Evolutionary conservation across 2,113 vertebrate genomes (phyloP).

Genomic region (Thunnus maccoyii): DNA sequence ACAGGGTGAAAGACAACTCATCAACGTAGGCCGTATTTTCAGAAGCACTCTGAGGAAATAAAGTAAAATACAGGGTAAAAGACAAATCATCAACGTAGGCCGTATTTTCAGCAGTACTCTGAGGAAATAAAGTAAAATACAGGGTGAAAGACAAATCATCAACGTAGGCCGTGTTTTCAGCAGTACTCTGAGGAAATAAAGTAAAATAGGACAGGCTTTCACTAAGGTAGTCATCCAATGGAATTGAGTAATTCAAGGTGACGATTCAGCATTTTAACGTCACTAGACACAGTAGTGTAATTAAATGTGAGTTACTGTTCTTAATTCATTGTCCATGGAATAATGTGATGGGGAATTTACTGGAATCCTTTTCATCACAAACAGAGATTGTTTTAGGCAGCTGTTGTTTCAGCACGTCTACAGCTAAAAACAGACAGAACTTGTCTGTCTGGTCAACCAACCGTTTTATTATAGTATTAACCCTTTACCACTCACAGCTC

Average conservation of each 20-base stretch:
- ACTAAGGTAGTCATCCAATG: neutral
- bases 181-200: constrained; percentile 62
- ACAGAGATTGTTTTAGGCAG: no score
- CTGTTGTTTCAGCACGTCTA: no score
- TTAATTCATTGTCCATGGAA: neutral
- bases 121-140: constrained; percentile 18
- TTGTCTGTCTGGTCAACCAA: no score
- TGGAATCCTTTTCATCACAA: no score
- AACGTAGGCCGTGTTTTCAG: constrained; percentile 53
- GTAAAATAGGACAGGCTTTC: neutral
- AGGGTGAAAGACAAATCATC: constrained; percentile 43
- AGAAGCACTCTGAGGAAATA: constrained; percentile 60
- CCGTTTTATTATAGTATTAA: no score
- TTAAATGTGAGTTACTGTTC: neutral
- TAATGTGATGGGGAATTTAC: no score
- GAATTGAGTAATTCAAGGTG: neutral
- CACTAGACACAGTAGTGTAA: neutral
- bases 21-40: constrained; percentile 55
- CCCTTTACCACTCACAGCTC: no score
- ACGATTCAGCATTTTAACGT: neutral
- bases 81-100: constrained; percentile 62
- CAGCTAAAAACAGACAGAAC: no score
- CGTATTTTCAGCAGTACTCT: constrained; percentile 52
- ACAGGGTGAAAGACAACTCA: constrained; percentile 51
- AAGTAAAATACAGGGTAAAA: constrained; percentile 14